These are phyloP conservation scores for Diadumene lineata DNA, from an alignment of 92 coral and sea anemone species.

Conservation along the genomic window DNA sequence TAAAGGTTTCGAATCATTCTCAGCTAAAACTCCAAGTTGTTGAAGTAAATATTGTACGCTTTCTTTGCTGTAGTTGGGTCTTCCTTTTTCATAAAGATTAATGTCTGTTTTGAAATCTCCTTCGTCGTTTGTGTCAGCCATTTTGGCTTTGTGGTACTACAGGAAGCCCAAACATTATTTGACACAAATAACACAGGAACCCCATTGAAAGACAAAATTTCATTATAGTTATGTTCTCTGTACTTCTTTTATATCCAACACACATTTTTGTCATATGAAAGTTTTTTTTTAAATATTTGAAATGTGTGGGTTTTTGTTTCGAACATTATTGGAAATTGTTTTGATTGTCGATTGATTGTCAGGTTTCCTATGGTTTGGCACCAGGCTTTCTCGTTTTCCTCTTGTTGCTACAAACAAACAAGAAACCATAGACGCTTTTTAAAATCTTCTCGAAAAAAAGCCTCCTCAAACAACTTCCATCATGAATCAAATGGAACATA, in stretches of 20 bases:
- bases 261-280: no score
- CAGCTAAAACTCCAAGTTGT: slow-evolving; percentile 59
- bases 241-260: no score
- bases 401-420: slow-evolving; percentile 34
- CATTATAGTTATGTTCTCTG: no score
- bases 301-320: no score
- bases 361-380: slow-evolving; percentile 24
- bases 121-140: slow-evolving; percentile 40
- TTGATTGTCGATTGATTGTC: no score
- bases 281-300: no score
- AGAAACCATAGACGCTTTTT: background rate
- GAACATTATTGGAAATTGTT: no score
- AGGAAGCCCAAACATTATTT: slow-evolving; percentile 8
- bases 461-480: slow-evolving; percentile 11
- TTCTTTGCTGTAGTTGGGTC: slow-evolving; percentile 74
- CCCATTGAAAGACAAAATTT: no score
- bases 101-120: slow-evolving; percentile 47
- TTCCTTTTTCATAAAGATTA: slow-evolving; percentile 67
- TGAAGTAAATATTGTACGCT: slow-evolving; percentile 73
- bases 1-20: slow-evolving; percentile 27
- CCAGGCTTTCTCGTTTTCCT: background rate
- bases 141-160: slow-evolving; percentile 14
- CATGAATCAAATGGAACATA: slow-evolving; percentile 99
- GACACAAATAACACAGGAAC: slow-evolving; percentile 4
- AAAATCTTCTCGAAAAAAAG: background rate